phyloP scores from a whole-genome alignment of 2,113 vertebrate genomes.

The Suricata suricatta region DNA sequence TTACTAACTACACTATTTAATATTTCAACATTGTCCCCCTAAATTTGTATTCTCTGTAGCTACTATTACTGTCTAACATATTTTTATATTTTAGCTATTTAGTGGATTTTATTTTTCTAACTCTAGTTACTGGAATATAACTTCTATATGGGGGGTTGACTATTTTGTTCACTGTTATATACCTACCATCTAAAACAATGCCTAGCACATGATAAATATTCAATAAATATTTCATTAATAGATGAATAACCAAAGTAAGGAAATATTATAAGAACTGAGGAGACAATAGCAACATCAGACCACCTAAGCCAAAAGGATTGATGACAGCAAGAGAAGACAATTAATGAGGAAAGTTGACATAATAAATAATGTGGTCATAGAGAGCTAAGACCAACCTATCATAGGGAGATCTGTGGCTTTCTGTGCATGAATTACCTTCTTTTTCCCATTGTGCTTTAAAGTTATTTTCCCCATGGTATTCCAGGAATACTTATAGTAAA shows the following conservation, averaged over 20 bases:
- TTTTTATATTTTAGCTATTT: not conserved
- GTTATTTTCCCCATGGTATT: not conserved
- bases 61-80: not conserved
- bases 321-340: not conserved
- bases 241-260: not conserved
- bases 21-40: not conserved
- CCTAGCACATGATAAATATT: not conserved
- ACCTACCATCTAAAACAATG: not conserved
- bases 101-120: not conserved
- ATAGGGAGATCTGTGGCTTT: not conserved
- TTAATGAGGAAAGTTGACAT: not conserved
- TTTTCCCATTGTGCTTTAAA: not conserved
- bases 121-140: not conserved
- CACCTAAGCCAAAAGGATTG: not conserved
- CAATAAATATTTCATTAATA: not conserved
- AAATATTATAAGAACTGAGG: not conserved
- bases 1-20: not conserved
- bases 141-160: not conserved
- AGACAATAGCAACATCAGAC: not conserved
- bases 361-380: not conserved
- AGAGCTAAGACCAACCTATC: accelerated
- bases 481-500: not conserved
- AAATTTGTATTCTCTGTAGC: not conserved
- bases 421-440: not conserved
- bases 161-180: not conserved